Percentiles rank a stretch among this genome's conserved stretches.
These are phyloP conservation scores for Lanius ludovicianus DNA, from an alignment of 2,113 vertebrate species.

Conservation along the genomic window DNA sequence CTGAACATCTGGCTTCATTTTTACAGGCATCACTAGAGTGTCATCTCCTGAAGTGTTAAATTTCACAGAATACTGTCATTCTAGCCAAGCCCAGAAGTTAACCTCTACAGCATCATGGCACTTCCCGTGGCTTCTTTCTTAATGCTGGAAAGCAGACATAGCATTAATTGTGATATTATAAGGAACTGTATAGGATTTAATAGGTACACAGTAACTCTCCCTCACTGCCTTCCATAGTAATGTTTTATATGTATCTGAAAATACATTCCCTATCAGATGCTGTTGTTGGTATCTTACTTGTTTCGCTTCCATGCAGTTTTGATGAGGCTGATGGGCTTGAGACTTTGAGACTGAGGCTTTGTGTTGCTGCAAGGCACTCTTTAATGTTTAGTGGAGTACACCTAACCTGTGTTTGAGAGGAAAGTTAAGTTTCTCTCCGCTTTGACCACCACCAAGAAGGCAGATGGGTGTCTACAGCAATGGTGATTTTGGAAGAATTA, in stretches of 20 bases:
- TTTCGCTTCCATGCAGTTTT: neutral
- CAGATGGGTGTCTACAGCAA: neutral
- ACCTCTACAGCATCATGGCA: neutral
- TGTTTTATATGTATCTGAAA: neutral
- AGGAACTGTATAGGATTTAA: neutral
- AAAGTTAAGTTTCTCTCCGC: neutral
- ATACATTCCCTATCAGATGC: neutral
- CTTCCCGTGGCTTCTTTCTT: neutral
- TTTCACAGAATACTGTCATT: constrained; percentile 9
- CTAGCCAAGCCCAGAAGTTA: neutral
- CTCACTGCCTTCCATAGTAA: neutral
- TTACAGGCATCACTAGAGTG: neutral
- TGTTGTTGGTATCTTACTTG: neutral
- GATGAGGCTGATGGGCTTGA: neutral
- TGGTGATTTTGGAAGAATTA: neutral
- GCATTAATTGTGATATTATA: neutral
- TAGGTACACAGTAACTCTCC: neutral
- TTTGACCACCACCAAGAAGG: neutral
- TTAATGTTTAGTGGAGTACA: neutral
- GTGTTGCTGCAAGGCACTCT: neutral
- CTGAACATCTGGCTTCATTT: constrained; percentile 36
- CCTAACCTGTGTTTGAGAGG: neutral
- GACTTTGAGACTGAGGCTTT: neutral
- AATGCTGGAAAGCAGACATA: neutral
- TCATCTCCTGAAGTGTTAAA: constrained; percentile 29